Evolutionary conservation across 2,113 vertebrate genomes (phyloP), one percentile per base, ranked within the genome.

Genomic region (Rhinolophus sinicus): DNA sequence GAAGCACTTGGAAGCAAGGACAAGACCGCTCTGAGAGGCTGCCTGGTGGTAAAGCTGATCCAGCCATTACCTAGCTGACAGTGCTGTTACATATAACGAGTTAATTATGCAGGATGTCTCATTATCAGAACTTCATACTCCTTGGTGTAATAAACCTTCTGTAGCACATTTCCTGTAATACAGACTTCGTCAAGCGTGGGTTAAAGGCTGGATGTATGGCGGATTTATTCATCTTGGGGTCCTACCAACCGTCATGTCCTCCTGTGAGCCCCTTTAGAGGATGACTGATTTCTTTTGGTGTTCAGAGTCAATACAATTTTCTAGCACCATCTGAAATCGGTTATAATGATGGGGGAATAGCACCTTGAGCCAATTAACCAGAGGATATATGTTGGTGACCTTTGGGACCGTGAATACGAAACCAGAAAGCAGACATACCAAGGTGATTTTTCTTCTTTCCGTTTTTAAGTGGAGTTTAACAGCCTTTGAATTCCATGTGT

Each of bases 281-380:
- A 99, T 99, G 99, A 99, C 99, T 99, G 99, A 99, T 99, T 99
- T 99, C 99, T 98, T 99, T 98, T 99, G 99, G 99, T 99, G 99
- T 99, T 99, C 99, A 99, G 99, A 99, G 99, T 99, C 99, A 95
- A 96, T 98, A 98, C 88, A 96, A 98, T 98, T 99, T 99, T 99
- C 99, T 99, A 99, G 99, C 99, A 99, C 99, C 99, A 99, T 99
- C 99, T 99, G 99, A 99, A 99, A 99, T 99, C 99, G 99, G 99
- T 99, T 99, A 99, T 99, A 99, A 99, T 99, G 99, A 99, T 98
- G 95, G 99, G 99, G 99, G 99, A 99, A 98, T 97, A 98, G 97
- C 98, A 96, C 85, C 98, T 24, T 14, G 58, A 26, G 80, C 72
- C 14, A 30, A 8, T 0, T 14, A n/a, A 1, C 16, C 2, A 73